A percentile compares a stretch with the other conserved stretches of the same genome.
Conservation (phyloP, 2,888 invertebrate genomes). For the Idaea straminata region DNA sequence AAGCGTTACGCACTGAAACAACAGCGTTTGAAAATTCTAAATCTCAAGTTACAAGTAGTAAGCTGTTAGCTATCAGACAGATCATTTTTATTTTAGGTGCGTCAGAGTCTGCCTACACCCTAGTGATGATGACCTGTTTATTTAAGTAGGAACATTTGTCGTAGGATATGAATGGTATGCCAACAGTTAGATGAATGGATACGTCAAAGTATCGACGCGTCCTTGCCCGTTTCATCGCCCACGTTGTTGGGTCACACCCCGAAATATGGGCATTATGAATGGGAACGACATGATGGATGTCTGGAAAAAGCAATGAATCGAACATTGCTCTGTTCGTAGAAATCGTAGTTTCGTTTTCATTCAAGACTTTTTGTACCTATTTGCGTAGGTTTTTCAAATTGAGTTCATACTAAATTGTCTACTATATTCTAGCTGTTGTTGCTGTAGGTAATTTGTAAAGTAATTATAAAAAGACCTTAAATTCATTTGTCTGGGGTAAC, state of each 20-base stretch:
- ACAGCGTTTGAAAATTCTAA: neutral
- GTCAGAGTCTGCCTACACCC: neutral
- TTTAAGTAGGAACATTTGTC: neutral
- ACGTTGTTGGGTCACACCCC: constrained; percentile 19
- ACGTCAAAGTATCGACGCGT: constrained; percentile 23
- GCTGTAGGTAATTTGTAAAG: no score
- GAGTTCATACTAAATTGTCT: neutral
- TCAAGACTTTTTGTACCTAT: neutral
- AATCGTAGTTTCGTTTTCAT: neutral
- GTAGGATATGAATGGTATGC: constrained; percentile 8
- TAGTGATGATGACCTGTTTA: neutral
- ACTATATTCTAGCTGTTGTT: no score
- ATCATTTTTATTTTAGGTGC: neutral
- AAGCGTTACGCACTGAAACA: neutral
- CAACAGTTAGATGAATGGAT: constrained; percentile 26
- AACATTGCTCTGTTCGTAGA: constrained; percentile 13
- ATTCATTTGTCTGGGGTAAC: no score
- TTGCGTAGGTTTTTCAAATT: neutral
- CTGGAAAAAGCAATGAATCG: constrained; percentile 19
- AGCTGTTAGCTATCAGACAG: neutral
- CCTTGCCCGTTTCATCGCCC: constrained; percentile 30
- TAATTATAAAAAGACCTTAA: no score
- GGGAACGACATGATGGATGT: constrained; percentile 21
- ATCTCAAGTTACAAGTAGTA: neutral
- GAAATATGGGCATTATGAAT: constrained; percentile 23